Base-by-base conservation (phyloP, 2,113 vertebrate species). In the Thunnus thynnus region DNA sequence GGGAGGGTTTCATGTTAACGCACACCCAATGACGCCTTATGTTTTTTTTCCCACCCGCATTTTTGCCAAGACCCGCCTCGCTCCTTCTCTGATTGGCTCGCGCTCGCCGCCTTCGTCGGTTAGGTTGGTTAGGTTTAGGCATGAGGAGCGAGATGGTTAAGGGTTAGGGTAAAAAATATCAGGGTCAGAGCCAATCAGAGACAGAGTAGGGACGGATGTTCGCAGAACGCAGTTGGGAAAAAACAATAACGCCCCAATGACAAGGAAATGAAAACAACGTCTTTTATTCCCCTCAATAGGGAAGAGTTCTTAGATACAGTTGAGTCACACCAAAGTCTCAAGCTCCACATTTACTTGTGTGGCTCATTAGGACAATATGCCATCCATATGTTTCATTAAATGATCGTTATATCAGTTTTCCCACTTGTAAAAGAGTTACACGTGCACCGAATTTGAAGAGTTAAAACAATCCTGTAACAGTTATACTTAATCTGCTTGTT, bases 401-500 rank as follows among this genome's bases (percentile, higher is more conserved):
- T 69, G 67, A 82, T 82, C 22, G 48, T 63, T 56, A 77, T 72
- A 72, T 87, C 81, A 25, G 36, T 80, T 84, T 76, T 60, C 73
- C 71, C 60, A 25, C 76, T 78, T 80, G 56, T 80, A 52, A 88
- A 78, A 65, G 44, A 50, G 32, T 46, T 7, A 50, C 66, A 71
- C 27, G 56, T 76, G 69, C 20, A 3, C 30, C 46, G 67, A 74
- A 60, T 79, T 30, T 3, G 4, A 85, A 64, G 52, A 69, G 27
- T 86, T 73, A 73, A 62, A 79, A 58, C 86, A 52, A 52, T 32
- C 67, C 71, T 79, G 74, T 57, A 78, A 74, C 79, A 72, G 50
- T 80, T 85, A 46, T 30, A 84, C 78, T 87, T 91, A 87, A 88
- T 89, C 91, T 86, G 67, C 85, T 80, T 83, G 82, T 84, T 82